Evolutionary conservation across 2,888 invertebrate genomes (phyloP).

Genomic region (Anthophora plumipes): DNA sequence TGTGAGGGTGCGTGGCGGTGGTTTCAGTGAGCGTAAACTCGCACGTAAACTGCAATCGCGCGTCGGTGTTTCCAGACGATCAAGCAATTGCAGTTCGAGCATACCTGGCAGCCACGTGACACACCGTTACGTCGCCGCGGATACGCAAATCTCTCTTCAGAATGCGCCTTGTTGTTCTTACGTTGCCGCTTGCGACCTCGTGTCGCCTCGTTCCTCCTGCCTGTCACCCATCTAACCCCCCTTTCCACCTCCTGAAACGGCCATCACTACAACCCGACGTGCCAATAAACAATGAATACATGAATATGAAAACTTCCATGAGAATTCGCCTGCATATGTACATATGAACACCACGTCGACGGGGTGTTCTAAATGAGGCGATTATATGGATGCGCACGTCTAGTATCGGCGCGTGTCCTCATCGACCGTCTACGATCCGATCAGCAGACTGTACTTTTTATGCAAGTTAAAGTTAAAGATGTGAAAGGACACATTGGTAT

Average conservation of each 20-base stretch:
- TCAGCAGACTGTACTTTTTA: background rate
- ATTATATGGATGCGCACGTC: conserved; percentile 38
- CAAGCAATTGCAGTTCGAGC: conserved; percentile 73
- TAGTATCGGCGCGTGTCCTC: background rate
- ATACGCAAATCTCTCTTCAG: conserved; percentile 35
- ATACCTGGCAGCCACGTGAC: conserved; percentile 45
- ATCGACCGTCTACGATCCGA: conserved; percentile 35
- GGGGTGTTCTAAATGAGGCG: conserved; percentile 30
- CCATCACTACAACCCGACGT: conserved; percentile 48
- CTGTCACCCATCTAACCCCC: background rate
- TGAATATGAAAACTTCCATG: conserved; percentile 80
- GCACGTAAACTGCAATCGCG: conserved; percentile 56
- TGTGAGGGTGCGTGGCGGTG: background rate
- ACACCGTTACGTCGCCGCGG: background rate
- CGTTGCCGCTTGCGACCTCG: conserved; percentile 63
- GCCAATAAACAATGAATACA: conserved; percentile 80
- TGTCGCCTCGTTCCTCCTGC: background rate
- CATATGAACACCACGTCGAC: conserved; percentile 40
- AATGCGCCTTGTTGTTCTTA: conserved; percentile 69
- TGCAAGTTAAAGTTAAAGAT: background rate
- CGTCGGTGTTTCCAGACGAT: conserved; percentile 68
- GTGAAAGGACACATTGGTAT: background rate
- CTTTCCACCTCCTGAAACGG: conserved; percentile 2
- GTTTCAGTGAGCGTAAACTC: conserved; percentile 54
- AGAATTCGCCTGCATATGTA: conserved; percentile 60